Percentiles rank a stretch among this genome's conserved stretches.
Evolutionary conservation across 2,888 invertebrate species (phyloP).

Genomic region (Drosophila limbata): DNA sequence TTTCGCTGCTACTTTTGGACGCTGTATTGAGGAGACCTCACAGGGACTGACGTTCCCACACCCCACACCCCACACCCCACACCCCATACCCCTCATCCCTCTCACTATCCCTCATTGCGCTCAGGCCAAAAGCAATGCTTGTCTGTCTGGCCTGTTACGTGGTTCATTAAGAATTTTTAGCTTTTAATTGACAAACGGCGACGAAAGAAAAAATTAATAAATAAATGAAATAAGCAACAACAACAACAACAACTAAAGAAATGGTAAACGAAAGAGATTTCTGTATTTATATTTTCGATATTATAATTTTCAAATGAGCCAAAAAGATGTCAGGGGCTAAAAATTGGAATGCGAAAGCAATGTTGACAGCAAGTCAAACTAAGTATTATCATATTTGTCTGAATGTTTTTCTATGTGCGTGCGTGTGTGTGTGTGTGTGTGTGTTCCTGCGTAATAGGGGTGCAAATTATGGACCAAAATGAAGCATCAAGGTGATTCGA

Average conservation of each 20-base stretch:
- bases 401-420: constrained; percentile 3
- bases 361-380: constrained; percentile 56
- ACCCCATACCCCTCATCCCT: not conserved
- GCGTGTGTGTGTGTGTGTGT: constrained; percentile 12
- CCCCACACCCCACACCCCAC: not conserved
- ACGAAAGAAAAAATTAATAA: constrained; percentile 44
- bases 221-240: constrained; percentile 38
- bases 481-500: constrained; percentile 44
- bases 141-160: constrained; percentile 69
- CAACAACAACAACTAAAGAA: constrained; percentile 7
- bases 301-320: constrained; percentile 52
- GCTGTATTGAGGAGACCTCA: constrained; percentile 10
- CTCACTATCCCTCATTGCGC: not conserved
- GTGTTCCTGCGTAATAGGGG: constrained; percentile 12
- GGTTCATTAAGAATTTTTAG: constrained; percentile 77
- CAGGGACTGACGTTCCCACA: constrained; percentile 9
- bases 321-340: constrained; percentile 67
- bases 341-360: constrained; percentile 62
- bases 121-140: constrained; percentile 22
- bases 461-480: constrained; percentile 33
- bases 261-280: constrained; percentile 41
- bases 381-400: constrained; percentile 30
- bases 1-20: constrained; percentile 60
- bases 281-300: constrained; percentile 44
- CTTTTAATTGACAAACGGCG: constrained; percentile 73